These are phyloP conservation scores for Druon quercuslanigerum DNA, from an alignment of 1,140 invertebrate species.

Conservation along the genomic window DNA sequence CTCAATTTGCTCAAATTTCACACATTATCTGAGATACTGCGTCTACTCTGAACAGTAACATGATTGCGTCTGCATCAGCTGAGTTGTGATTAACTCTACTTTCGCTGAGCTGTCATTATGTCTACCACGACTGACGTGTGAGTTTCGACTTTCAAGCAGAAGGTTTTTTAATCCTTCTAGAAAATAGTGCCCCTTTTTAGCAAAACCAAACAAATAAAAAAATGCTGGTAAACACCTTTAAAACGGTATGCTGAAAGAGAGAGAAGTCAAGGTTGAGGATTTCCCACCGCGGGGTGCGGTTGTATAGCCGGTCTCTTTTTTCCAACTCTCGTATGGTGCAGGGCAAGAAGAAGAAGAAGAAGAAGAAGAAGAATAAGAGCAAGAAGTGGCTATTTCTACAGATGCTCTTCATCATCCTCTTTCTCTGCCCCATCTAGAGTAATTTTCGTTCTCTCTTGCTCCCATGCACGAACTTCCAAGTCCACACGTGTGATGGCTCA, in stretches of 20 bases:
- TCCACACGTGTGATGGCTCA: constrained; percentile 39
- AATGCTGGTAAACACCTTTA: neutral
- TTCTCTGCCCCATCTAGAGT: neutral
- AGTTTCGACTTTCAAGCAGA: too few relatives aligned
- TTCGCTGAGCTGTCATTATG: too few relatives aligned
- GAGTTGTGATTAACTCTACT: too few relatives aligned
- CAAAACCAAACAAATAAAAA: neutral
- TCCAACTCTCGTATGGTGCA: constrained; percentile 8
- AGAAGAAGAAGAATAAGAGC: constrained; percentile 42
- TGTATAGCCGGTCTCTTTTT: constrained; percentile 40
- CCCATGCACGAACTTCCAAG: neutral
- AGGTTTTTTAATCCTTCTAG: too few relatives aligned
- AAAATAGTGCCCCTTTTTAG: neutral
- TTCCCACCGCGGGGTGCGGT: constrained; percentile 45
- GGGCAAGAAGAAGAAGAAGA: constrained; percentile 34
- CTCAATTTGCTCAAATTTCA: too few relatives aligned
- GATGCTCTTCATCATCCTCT: constrained; percentile 41
- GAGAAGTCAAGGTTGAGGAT: constrained; percentile 48
- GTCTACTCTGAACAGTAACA: too few relatives aligned
- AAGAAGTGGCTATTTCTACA: constrained; percentile 52
- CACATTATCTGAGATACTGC: too few relatives aligned
- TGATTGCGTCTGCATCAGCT: too few relatives aligned
- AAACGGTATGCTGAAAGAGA: neutral
- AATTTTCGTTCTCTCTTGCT: constrained; percentile 11
- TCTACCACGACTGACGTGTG: too few relatives aligned